Base-by-base conservation (phyloP, 1,140 invertebrate genomes). In the Eufriesea mexicana region DNA sequence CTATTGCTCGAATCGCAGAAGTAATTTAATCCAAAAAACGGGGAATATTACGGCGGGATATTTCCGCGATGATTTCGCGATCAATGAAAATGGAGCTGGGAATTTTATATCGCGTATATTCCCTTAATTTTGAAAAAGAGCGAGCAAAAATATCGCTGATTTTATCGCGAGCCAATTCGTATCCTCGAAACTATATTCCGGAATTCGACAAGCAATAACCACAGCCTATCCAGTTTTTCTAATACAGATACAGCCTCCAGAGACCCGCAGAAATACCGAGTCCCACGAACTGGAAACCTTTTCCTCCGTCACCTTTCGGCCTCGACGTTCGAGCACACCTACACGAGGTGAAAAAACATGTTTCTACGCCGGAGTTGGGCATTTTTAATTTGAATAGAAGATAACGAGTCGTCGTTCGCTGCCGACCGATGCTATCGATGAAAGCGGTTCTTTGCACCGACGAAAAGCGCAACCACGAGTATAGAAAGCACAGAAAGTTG, bases 231-330 rank as follows among this genome's bases (percentile, higher is more conserved):
- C 47, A 51, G 10, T 64, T 62, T 75, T 64, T 75, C 59, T 62
- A 75, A 75, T 64, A 51, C 51, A 6, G 59, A 49, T 51, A n/a
- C 47, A 20, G 14, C 0, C 61, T 77, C 20, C 45, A 18, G 20
- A 66, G 54, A 45, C 23, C 45, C 23, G 23, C 28, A n/a, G 28
- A 59, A 73, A 59, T 59, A 73, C 49, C 28, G 35, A 73, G 70
- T 72, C 20, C 23, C 12, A 55, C 20, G 28, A n/a, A 73, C 35
- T 73, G 54, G 54, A 73, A 59, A 73, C 16, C 23, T 73, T 59
- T 59, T 54, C 16, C 35, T 45, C 12, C 16, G 35, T 73, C 35
- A 59, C 8, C 23, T 73, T 59, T 47, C 54, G 54, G 35, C 5
- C 35, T 73, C 35, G 14, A 5, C 6, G 20, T 66, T 66, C 35